Evolutionary conservation across 1,140 invertebrate species (phyloP), one percentile per base, ranked within the genome.

Genomic region (Calycopis cecrops): DNA sequence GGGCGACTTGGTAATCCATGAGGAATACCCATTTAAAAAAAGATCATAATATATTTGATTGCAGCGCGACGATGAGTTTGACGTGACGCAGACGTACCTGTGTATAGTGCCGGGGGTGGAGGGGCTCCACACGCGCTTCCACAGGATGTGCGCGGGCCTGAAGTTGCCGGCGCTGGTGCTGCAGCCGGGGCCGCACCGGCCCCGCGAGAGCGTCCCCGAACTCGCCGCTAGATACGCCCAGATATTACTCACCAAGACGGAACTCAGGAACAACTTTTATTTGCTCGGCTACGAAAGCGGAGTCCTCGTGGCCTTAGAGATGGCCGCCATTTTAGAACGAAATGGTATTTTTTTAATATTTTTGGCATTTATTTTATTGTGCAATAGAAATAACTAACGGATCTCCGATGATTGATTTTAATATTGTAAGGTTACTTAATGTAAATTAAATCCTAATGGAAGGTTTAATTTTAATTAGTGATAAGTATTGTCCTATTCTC

Each of bases 41-140:
- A 40, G 4, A 12, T 4, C 37, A 38, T 17, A 21, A 44, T 28
- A 9, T 51, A 18, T 52, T 6, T n/a, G 18, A 18, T 63, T 67
- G 11, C 50, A 76, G 73, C 59, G 62, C 47, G 48, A 60, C 4
- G 65, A 75, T n/a, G 75, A 78, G 53, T 65, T 70, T 9, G 63
- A 69, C 33, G 37, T 58, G 10, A 63, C 14, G 7, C 14, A 62
- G 18, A 66, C 47, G 3, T 66, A 65, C 35, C 33, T 76, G 16
- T 72, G 57, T 38, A 57, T 74, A 14, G 48, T 79, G 8, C 73
- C 74, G 0, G 74, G 74, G 1, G 8, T 74, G 11, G 74, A 77
- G 40, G 71, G 71, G 0, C 59, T 65, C 37, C 54, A 65, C 11
- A 12, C 57, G 10, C 51, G 62, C 9, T 73, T 76, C 53, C 21